phyloP scores from a whole-genome alignment of 2,797 vertebrate species.

The Tragopan temminckii region DNA sequence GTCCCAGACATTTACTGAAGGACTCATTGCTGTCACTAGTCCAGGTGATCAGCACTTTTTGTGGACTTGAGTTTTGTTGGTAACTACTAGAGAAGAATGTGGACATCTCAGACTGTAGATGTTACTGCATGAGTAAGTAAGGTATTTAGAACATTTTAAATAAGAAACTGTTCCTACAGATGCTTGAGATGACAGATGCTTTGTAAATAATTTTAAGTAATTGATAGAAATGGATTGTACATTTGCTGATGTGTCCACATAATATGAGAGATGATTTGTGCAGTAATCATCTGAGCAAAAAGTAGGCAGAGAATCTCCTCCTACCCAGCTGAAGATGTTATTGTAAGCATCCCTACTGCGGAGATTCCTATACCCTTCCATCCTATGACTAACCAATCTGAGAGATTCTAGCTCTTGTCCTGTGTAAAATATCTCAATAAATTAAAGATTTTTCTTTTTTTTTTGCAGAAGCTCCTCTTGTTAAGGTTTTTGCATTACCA shows the following conservation, averaged over 20 bases:
- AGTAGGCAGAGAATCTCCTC: not conserved
- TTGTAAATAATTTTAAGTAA: not conserved
- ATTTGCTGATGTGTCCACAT: not conserved
- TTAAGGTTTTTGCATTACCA: not conserved
- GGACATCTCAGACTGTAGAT: not conserved
- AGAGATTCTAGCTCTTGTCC: not conserved
- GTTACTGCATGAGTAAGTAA: not conserved
- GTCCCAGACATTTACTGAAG: not conserved
- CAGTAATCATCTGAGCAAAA: not conserved
- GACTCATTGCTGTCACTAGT: not conserved
- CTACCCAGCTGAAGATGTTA: not conserved
- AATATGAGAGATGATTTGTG: not conserved
- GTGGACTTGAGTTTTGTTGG: not conserved
- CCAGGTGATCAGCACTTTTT: not conserved
- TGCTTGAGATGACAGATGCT: not conserved
- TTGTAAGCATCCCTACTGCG: not conserved
- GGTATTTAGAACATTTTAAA: not conserved
- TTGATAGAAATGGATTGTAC: not conserved
- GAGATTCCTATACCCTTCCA: not conserved
- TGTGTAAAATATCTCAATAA: not conserved
- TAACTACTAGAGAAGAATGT: not conserved
- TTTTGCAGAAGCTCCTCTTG: not conserved
- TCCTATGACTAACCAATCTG: not conserved
- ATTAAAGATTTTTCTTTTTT: not conserved
- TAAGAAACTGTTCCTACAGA: not conserved